Evolutionary conservation across 2,113 vertebrate genomes (phyloP).

Genomic region (Oreochromis aureus): DNA sequence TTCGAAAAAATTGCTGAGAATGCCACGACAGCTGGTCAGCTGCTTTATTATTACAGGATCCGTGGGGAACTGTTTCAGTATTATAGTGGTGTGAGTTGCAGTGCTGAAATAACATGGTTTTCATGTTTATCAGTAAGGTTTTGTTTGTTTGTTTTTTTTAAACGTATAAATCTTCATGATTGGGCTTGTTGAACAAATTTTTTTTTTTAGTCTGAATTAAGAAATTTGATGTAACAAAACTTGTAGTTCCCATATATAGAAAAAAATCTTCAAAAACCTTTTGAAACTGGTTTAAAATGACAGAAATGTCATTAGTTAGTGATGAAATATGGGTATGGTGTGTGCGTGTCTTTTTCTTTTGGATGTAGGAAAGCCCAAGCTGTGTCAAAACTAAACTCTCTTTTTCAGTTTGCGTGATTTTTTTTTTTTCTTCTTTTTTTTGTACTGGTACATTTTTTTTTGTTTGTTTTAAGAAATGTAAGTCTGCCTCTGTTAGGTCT

Average conservation of each 20-base stretch:
- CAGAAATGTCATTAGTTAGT: neutral
- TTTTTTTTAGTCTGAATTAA: neutral
- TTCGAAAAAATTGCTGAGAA: neutral
- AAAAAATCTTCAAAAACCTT: neutral
- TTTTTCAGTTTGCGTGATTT: neutral
- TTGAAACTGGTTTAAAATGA: neutral
- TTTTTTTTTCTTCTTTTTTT: neutral
- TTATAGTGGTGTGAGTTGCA: slow-evolving; percentile 40
- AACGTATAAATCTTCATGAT: neutral
- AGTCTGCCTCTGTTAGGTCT: slow-evolving; percentile 12
- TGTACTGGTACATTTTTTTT: slow-evolving; percentile 34
- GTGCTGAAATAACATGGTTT: slow-evolving; percentile 8
- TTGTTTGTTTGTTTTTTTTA: neutral
- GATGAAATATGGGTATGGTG: neutral
- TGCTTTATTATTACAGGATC: slow-evolving; percentile 2
- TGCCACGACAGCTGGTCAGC: neutral
- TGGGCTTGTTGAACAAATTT: neutral
- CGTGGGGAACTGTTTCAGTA: slow-evolving; percentile 35
- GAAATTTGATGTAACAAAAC: neutral
- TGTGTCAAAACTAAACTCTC: neutral
- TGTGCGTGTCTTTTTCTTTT: neutral
- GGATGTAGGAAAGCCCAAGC: neutral
- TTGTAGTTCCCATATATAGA: neutral
- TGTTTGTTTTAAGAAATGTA: neutral
- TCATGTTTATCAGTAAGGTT: neutral